Evolutionary conservation across 2,888 invertebrate genomes (phyloP), one percentile per base, ranked within the genome.

Genomic region (Volucella bombylans): DNA sequence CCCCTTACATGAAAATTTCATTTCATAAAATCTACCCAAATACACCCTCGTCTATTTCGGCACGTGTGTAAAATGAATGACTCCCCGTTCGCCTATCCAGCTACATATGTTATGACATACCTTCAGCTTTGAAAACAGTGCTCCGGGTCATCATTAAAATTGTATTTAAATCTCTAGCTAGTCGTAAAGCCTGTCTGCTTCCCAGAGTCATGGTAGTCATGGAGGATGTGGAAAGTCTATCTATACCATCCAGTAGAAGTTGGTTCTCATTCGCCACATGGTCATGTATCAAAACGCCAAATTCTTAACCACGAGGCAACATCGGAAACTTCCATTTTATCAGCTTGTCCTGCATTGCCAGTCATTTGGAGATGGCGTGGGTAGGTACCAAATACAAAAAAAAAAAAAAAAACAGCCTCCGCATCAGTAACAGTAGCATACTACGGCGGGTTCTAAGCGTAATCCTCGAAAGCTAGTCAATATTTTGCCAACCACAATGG

Each of bases 141-240:
- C 57, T 6, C 49, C 54, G 14, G 69, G 69, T 71, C 69, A 57
- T 71, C 69, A 78, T 78, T 78, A 78, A 78, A 71, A 78, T 78
- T 71, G 64, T 71, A 78, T 78, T 71, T 64, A 78, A 78, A 78
- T 64, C 78, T 78, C 78, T 64, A 50, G 62, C 69, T 54, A 41
- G 64, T 62, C 69, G 69, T 77, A 62, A 77, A 77, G 55, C 69
- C 41, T 49, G 57, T 67, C 59, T 67, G 50, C 41, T 31, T 31
- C 31, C 31, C 31, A 31, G 6, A 31, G 31, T 31, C 31, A 31
- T 31, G 6, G 4, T 6, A 6, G 31, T 14, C 49, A 45, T 65
- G 73, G 49, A 57, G 6, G 41, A 39, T 2, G 3, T 39, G 31
- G 2, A 8, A 65, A 43, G 57, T 67, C 45, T 67, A 31, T 45